Evolutionary conservation across 1,140 invertebrate genomes (phyloP).

Genomic region (Zaprionus camerounensis): DNA sequence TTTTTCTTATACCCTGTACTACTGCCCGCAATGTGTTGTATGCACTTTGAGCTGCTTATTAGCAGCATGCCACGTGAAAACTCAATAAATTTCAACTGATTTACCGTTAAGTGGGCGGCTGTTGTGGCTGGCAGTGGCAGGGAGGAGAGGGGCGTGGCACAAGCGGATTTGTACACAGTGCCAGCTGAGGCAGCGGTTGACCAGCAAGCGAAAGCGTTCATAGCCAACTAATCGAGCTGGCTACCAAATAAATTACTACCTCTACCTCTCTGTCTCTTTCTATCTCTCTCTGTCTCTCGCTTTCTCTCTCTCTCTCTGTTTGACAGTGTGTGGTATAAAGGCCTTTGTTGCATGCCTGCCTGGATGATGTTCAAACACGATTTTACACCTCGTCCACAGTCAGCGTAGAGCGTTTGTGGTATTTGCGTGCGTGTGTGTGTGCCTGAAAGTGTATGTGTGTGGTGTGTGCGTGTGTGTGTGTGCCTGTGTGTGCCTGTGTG

Average conservation of each 20-base stretch:
- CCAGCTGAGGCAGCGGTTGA: conserved; percentile 9
- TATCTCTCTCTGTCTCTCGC: conserved; percentile 7
- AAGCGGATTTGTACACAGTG: conserved; percentile 13
- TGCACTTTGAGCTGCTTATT: background rate
- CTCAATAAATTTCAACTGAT: conserved; percentile 1
- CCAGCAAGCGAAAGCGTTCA: conserved; percentile 8
- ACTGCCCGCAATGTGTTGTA: background rate
- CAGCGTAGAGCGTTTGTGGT: conserved; percentile 39
- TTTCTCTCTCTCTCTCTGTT: background rate
- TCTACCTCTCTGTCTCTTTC: background rate
- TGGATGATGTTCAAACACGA: conserved; percentile 43
- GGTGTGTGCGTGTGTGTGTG: background rate
- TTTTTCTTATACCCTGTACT: conserved; percentile 7
- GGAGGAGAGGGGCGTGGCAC: conserved; percentile 13
- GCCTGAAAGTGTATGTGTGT: conserved; percentile 2
- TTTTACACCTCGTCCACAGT: conserved; percentile 56
- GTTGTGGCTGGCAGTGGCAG: background rate
- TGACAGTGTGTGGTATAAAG: background rate
- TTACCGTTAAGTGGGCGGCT: background rate
- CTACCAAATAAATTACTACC: conserved; percentile 68
- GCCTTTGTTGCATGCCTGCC: conserved; percentile 29
- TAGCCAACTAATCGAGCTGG: conserved; percentile 62
- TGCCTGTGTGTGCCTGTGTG: conserved; percentile 10
- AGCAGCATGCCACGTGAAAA: background rate
- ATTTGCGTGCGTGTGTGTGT: conserved; percentile 26